Base-by-base conservation (phyloP, 2,888 invertebrate species). In the Conistra vaccinii region DNA sequence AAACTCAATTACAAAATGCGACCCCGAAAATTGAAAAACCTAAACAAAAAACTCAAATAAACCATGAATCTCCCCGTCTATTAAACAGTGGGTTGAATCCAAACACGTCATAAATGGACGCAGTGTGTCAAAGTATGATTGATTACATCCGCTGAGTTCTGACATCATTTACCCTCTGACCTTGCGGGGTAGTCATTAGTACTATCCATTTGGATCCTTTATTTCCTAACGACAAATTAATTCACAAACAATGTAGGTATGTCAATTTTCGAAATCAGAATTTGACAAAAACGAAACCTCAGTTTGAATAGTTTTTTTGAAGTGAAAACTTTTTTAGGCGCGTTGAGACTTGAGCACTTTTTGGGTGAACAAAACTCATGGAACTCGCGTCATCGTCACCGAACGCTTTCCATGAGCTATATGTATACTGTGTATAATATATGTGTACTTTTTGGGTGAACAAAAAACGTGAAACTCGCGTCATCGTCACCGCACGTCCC, bases 81-180 rank as follows among this genome's bases (percentile, higher is more conserved):
- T 63, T 63, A 35, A 3, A 69, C 39, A 39, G 39, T 39, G 39
- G 7, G 39, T 39, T 39, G 42, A 39, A 39, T 39, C n/a, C n/a
- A n/a, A n/a, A n/a, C n/a, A n/a, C n/a, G n/a, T n/a, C n/a, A n/a
- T n/a, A n/a, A n/a, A n/a, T n/a, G n/a, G 23, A 65, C 58, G 53
- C 73, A 58, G 6, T 57, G 57, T 53, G 73, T 63, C 62, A 73
- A 80, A 80, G 80, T 53, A 63, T 78, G 78, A 78, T 78, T 78
- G 53, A 78, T 78, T 63, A 23, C 2, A 2, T 32, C 61, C 23
- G 53, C 73, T 63, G 62, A 63, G 29, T 73, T 61, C 12, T 62
- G 80, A 73, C 62, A 45, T 67, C 32, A 66, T 62, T 23, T 32
- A 53, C 9, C 17, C 29, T 14, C 2, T 39, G 42, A 5, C 78